These are phyloP conservation scores for Drosophila carrolli DNA, from an alignment of 1,140 invertebrate genomes.

Conservation along the genomic window DNA sequence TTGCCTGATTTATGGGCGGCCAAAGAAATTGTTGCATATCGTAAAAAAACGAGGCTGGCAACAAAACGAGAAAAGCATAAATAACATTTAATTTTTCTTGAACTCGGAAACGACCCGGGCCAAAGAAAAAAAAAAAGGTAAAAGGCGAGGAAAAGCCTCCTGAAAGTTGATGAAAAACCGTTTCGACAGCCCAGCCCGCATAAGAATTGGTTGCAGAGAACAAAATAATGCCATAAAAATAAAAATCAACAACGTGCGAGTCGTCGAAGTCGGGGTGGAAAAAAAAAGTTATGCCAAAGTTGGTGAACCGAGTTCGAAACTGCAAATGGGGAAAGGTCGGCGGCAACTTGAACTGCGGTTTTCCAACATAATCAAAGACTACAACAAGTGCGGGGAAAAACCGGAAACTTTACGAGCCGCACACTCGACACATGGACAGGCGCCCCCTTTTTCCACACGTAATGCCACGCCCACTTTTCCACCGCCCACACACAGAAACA, in stretches of 20 bases:
- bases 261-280: slow-evolving; percentile 1
- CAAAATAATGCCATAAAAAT: slow-evolving; percentile 73
- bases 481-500: slow-evolving; percentile 19
- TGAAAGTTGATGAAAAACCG: slow-evolving; percentile 76
- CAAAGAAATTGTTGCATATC: slow-evolving; percentile 67
- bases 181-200: slow-evolving; percentile 35
- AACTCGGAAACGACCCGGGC: slow-evolving; percentile 38
- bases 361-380: slow-evolving; percentile 67
- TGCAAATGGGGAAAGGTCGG: slow-evolving; percentile 31
- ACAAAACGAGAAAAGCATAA: slow-evolving; percentile 51
- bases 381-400: slow-evolving; percentile 29
- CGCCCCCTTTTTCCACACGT: background rate
- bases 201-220: slow-evolving; percentile 45
- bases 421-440: slow-evolving; percentile 53
- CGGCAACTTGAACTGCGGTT: slow-evolving; percentile 61
- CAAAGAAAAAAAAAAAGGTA: background rate
- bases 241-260: slow-evolving; percentile 60
- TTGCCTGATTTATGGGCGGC: slow-evolving; percentile 61
- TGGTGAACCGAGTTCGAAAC: slow-evolving; percentile 28
- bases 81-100: slow-evolving; percentile 76
- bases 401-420: slow-evolving; percentile 66
- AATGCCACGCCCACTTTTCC: slow-evolving; percentile 7
- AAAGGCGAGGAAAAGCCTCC: background rate
- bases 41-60: slow-evolving; percentile 59
- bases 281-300: slow-evolving; percentile 61